Conservation (phyloP, 2,888 invertebrate species). For the Laspeyria flexula region DNA sequence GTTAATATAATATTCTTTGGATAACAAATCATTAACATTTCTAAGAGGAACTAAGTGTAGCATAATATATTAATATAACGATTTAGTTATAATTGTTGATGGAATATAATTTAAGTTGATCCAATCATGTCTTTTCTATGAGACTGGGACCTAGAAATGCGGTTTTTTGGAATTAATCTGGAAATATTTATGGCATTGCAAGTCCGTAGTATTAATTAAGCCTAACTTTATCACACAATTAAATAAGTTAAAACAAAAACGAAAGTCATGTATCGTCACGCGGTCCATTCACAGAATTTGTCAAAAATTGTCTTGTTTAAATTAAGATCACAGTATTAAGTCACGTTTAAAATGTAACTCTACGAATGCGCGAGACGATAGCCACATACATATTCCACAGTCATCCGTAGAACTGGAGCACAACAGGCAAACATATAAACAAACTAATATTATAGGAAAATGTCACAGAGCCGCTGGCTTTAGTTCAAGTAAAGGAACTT, state of each 20-base stretch:
- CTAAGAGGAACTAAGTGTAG: slow-evolving; percentile 84
- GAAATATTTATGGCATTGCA: slow-evolving; percentile 78
- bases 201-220: slow-evolving; percentile 70
- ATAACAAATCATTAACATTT: slow-evolving; percentile 81
- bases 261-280: slow-evolving; percentile 70
- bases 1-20: slow-evolving; percentile 83
- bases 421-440: slow-evolving; percentile 62
- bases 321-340: slow-evolving; percentile 86
- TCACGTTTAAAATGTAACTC: slow-evolving; percentile 81
- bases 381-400: slow-evolving; percentile 82
- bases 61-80: slow-evolving; percentile 53
- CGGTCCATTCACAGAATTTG: slow-evolving; percentile 76
- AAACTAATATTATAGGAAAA: slow-evolving; percentile 62
- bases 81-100: slow-evolving; percentile 52
- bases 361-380: slow-evolving; percentile 78
- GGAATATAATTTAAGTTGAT: slow-evolving; percentile 51
- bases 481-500: slow-evolving; percentile 54
- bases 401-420: slow-evolving; percentile 74
- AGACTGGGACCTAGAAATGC: slow-evolving; percentile 73
- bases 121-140: slow-evolving; percentile 49
- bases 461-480: slow-evolving; percentile 65
- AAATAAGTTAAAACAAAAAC: slow-evolving; percentile 79
- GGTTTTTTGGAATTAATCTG: slow-evolving; percentile 74
- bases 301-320: slow-evolving; percentile 82
- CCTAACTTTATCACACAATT: slow-evolving; percentile 80